Conservation (phyloP, 92 coral and sea anemone species). For the Plumapathes pennacea region DNA sequence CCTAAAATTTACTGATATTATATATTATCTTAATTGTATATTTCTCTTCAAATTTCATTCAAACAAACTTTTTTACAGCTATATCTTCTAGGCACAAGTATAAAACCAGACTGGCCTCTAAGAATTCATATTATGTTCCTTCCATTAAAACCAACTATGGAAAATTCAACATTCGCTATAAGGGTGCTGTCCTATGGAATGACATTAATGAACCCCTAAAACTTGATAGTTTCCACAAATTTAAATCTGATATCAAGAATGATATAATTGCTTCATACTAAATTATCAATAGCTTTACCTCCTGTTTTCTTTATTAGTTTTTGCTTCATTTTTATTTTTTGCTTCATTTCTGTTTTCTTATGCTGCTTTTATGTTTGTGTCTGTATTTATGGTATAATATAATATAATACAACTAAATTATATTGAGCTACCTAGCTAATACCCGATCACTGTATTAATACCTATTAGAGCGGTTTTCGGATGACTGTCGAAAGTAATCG, state of each 20-base stretch:
- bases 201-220: background rate
- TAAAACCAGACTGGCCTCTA: conserved; percentile 50
- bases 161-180: conserved; percentile 35
- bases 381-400: background rate
- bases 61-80: conserved; percentile 16
- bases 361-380: background rate
- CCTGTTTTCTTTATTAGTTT: no score
- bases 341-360: background rate
- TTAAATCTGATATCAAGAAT: background rate
- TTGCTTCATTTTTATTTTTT: no score
- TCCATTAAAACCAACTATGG: conserved; percentile 51
- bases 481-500: no score
- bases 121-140: conserved; percentile 23
- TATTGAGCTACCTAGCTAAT: background rate
- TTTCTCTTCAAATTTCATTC: conserved; percentile 24
- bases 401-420: background rate
- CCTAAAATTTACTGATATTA: conserved; percentile 9
- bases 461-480: no score
- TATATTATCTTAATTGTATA: conserved; percentile 3
- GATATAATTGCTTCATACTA: background rate
- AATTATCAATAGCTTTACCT: background rate
- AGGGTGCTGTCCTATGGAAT: conserved; percentile 37
- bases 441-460: no score
- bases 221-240: background rate
- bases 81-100: conserved; percentile 21